Evolutionary conservation across 2,888 invertebrate genomes (phyloP).

Genomic region (Cantharis lateralis): DNA sequence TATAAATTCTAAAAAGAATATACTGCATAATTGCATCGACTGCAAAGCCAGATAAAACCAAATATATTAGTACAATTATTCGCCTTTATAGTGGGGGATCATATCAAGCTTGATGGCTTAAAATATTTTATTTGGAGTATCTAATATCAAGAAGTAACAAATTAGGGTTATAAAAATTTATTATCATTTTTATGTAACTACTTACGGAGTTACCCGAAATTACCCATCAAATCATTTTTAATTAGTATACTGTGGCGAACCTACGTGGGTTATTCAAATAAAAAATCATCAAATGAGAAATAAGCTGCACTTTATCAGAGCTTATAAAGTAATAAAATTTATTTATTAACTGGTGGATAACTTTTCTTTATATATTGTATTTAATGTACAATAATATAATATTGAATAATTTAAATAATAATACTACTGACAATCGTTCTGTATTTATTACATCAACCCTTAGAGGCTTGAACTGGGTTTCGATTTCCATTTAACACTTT

Average conservation of each 20-base stretch:
- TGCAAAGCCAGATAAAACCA: neutral
- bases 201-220: neutral
- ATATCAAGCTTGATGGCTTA: neutral
- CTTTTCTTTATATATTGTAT: neutral
- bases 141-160: neutral
- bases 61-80: neutral
- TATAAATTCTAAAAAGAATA: neutral
- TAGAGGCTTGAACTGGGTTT: slow-evolving; percentile 7
- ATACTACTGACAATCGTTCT: slow-evolving; percentile 2
- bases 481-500: slow-evolving; percentile 15
- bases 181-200: neutral
- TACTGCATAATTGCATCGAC: neutral
- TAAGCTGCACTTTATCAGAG: neutral
- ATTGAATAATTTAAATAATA: neutral
- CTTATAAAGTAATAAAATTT: neutral
- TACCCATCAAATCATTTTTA: neutral
- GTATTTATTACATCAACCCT: slow-evolving; percentile 15
- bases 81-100: neutral
- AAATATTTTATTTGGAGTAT: neutral
- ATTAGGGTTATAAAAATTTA: neutral
- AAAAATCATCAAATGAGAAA: neutral
- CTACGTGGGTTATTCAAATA: neutral
- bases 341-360: neutral
- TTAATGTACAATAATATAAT: neutral
- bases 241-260: neutral